Conservation (phyloP, 2,888 invertebrate genomes). For the Opisthograptis luteolata region DNA sequence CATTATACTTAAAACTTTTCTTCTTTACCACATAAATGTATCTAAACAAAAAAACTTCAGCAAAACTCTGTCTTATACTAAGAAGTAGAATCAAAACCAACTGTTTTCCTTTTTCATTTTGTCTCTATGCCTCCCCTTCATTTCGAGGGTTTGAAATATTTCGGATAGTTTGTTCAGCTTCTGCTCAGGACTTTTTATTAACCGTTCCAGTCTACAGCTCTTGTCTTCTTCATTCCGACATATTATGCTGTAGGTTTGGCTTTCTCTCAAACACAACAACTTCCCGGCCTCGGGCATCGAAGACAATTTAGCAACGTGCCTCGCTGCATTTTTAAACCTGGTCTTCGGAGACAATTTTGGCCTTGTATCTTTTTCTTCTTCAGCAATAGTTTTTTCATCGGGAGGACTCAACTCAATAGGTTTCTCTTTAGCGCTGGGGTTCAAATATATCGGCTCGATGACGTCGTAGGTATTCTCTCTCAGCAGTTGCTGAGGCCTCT, state of each 20-base stretch:
- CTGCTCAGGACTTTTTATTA: slow-evolving; percentile 65
- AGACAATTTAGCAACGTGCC: slow-evolving; percentile 68
- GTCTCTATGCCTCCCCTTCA: slow-evolving; percentile 68
- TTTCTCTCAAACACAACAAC: slow-evolving; percentile 68
- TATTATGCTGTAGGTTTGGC: slow-evolving; percentile 59
- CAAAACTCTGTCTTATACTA: slow-evolving; percentile 45
- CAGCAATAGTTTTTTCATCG: slow-evolving; percentile 19
- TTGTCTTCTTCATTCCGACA: slow-evolving; percentile 52
- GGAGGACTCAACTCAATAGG: slow-evolving; percentile 28
- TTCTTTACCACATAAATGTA: slow-evolving; percentile 40
- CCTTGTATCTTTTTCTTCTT: slow-evolving; percentile 14
- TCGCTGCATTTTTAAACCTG: slow-evolving; percentile 73
- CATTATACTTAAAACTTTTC: slow-evolving; percentile 54
- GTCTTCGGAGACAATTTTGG: slow-evolving; percentile 66
- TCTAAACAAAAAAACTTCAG: too few relatives aligned
- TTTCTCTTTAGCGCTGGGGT: slow-evolving; percentile 53
- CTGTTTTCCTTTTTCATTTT: slow-evolving; percentile 77
- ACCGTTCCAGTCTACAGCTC: slow-evolving; percentile 56
- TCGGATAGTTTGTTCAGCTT: slow-evolving; percentile 71
- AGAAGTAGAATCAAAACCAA: slow-evolving; percentile 67
- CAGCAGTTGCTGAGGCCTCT: slow-evolving; percentile 66
- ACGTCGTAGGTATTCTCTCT: slow-evolving; percentile 79
- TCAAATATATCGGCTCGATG: slow-evolving; percentile 69
- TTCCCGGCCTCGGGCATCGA: slow-evolving; percentile 74
- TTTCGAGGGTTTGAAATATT: slow-evolving; percentile 74